Base-by-base conservation (phyloP, 2,797 vertebrate species). In the Ctenopoma kingsleyae region DNA sequence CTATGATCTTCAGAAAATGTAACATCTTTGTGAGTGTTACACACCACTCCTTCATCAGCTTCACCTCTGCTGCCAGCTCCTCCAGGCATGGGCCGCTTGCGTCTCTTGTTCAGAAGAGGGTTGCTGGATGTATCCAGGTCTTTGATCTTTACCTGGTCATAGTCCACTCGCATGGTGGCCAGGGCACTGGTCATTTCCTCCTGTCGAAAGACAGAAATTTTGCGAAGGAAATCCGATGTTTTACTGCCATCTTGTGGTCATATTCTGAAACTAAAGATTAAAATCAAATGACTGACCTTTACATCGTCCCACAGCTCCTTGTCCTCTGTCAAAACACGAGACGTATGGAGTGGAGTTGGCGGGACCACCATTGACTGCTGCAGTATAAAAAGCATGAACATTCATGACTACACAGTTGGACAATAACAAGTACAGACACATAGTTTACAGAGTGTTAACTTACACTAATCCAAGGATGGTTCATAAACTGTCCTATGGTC, bases 141-240 rank as follows among this genome's bases (percentile, higher is more conserved):
- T 89, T 99, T 99, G 87, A 99, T 98, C 92, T 96, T 98, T 86
- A 99, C 96, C 91, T 99, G 98, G 84, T 99, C 97, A 0, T 99
- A 99, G 92, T 99, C 98, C n/a, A 99, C 97, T 0, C 98, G 94
- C 97, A 99, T 98, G 54, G 96, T 98, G 43, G 98, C 97, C 92
- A 99, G 78, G 44, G 97, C 98, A 0, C 97, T 98, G 78, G 97
- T 99, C 97, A 99, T 97, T 85, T 98, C 98, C 91, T 99, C 98
- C 98, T 99, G 89, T 44, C 25, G 41, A 41, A 54, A 59, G 16
- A 43, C 1, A n/a, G 22, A 35, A 6, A 58, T 0, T 44, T 1
- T 17, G 58, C n/a, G 20, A 10, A 47, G 35, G 50, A 32, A 78
- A 56, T n/a, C 3, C 30, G 47, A 30, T 13, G 15, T 40, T 62